Conservation (phyloP, 2,113 vertebrate genomes). For the Microcebus tavaratra region DNA sequence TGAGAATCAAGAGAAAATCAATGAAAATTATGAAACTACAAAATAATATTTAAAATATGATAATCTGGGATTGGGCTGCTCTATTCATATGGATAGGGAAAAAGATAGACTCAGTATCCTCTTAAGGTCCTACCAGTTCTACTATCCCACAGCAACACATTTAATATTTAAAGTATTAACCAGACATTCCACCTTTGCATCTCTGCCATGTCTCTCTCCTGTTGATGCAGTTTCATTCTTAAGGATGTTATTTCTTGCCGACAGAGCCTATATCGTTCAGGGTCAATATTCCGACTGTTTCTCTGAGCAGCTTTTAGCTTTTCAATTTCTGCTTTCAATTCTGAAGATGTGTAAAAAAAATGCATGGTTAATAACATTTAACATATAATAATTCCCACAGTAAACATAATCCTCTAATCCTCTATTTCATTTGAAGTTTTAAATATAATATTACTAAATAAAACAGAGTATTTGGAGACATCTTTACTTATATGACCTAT, state of each 20-base stretch:
- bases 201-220: conserved; percentile 92
- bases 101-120: not conserved
- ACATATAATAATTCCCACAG: not conserved
- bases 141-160: not conserved
- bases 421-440: not conserved
- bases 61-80: not conserved
- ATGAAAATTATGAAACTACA: not conserved
- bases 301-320: conserved; percentile 93
- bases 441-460: not conserved
- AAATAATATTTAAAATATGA: not conserved
- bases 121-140: not conserved
- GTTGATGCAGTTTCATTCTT: conserved; percentile 89
- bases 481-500: not conserved
- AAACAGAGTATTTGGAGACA: not conserved
- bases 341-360: conserved; percentile 79
- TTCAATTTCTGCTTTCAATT: conserved; percentile 96
- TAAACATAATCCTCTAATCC: not conserved
- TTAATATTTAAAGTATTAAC: not conserved
- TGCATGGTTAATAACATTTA: not conserved
- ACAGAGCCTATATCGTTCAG: conserved; percentile 90
- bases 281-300: conserved; percentile 88
- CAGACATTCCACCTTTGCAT: conserved; percentile 88
- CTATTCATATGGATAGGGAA: accelerated
- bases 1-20: not conserved
- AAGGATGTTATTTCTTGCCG: conserved; percentile 92